These are phyloP conservation scores for Phyllopteryx taeniolatus DNA, from an alignment of 2,113 vertebrate genomes.

Conservation along the genomic window DNA sequence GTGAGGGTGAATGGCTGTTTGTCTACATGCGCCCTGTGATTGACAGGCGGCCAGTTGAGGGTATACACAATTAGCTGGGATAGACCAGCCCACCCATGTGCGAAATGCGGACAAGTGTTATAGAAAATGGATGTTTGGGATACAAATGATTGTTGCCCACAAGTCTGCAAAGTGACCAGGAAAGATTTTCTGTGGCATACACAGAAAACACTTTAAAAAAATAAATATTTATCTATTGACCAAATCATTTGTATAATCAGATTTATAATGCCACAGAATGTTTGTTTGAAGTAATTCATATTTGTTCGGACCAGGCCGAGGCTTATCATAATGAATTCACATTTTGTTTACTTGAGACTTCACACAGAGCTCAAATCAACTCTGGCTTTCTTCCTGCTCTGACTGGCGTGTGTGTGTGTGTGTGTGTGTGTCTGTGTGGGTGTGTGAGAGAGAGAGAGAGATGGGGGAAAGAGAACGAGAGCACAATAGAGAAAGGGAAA, in stretches of 20 bases:
- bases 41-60: too few species aligned
- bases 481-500: not conserved
- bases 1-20: too few species aligned
- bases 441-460: constrained; percentile 10
- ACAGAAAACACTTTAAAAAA: not conserved
- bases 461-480: not conserved
- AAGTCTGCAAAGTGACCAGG: not conserved
- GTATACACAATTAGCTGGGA: too few species aligned
- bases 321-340: constrained; percentile 48
- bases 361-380: constrained; percentile 50
- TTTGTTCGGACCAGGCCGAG: constrained; percentile 3
- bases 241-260: not conserved
- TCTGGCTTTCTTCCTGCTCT: constrained; percentile 56
- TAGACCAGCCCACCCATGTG: too few species aligned
- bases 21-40: too few species aligned
- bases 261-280: not conserved
- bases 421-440: not conserved
- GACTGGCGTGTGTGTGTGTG: constrained; percentile 34
- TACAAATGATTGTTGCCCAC: not conserved
- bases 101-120: too few species aligned
- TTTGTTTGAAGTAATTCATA: constrained; percentile 22
- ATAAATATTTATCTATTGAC: not conserved
- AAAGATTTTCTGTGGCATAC: not conserved
- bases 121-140: too few species aligned
- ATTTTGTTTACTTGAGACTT: constrained; percentile 50